Evolutionary conservation across 2,797 vertebrate genomes (phyloP).

Genomic region (Heliangelus exortis): DNA sequence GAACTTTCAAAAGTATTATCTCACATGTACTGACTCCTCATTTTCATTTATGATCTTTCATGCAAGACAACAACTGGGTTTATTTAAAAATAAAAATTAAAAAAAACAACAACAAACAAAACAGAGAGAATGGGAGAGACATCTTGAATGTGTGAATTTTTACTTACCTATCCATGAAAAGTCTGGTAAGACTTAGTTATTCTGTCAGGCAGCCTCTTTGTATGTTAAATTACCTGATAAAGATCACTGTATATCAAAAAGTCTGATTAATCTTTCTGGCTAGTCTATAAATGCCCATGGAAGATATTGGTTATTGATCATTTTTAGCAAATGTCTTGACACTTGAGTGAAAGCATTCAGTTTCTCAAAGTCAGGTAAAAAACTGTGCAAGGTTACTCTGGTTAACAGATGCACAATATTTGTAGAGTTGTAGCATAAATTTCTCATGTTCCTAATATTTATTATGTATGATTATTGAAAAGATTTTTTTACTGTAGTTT

Average conservation of each 20-base stretch:
- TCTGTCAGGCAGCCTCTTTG: neutral
- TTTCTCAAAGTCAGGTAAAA: neutral
- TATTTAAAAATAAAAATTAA: neutral
- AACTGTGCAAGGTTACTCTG: neutral
- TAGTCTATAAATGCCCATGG: neutral
- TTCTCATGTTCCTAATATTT: neutral
- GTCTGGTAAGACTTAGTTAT: neutral
- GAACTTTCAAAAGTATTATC: too few relatives aligned
- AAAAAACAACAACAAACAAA: too few relatives aligned
- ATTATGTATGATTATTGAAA: neutral
- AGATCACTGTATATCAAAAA: neutral
- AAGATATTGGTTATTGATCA: neutral
- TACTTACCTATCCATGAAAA: neutral
- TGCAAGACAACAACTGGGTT: neutral
- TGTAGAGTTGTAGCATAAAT: neutral
- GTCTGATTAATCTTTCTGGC: neutral
- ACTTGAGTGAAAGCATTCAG: neutral
- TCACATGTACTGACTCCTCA: too few relatives aligned
- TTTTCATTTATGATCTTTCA: neutral
- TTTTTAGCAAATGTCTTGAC: neutral
- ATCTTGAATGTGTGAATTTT: neutral
- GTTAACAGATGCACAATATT: neutral
- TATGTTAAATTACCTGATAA: neutral
- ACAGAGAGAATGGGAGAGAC: fast-evolving
- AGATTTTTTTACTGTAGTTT: neutral